Conservation (phyloP, 2,888 invertebrate species). For the Pyrgus malvae region DNA sequence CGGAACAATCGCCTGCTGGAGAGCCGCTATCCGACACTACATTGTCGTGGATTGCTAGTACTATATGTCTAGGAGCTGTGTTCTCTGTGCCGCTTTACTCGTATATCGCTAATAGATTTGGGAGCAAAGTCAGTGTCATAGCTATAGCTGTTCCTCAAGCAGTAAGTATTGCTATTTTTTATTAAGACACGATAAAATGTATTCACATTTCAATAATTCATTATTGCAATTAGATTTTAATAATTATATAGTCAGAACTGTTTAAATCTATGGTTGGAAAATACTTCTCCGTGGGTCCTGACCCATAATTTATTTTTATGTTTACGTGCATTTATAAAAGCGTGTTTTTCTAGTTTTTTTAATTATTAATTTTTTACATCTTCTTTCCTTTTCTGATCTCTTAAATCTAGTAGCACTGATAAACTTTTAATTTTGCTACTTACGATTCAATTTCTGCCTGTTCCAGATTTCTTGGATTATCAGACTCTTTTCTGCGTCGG, state of each 20-base stretch:
- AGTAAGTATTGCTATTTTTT: conserved; percentile 42
- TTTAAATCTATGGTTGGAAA: no score
- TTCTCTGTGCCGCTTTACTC: conserved; percentile 62
- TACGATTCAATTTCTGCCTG: neutral
- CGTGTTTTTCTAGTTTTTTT: no score
- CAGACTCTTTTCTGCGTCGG: conserved; percentile 46
- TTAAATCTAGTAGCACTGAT: no score
- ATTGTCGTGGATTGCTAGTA: conserved; percentile 70
- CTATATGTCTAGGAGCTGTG: conserved; percentile 53
- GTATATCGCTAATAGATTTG: conserved; percentile 59
- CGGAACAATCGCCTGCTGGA: conserved; percentile 49
- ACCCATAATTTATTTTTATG: no score
- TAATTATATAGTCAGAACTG: no score
- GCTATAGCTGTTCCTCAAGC: conserved; percentile 66
- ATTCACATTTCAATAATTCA: no score
- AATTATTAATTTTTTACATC: no score
- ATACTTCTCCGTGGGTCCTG: no score
- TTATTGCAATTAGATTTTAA: no score
- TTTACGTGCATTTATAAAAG: no score
- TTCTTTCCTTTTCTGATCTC: no score
- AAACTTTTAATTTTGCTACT: no score
- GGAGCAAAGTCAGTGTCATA: conserved; percentile 65
- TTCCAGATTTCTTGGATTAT: conserved; percentile 60
- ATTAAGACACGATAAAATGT: neutral
- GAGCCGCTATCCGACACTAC: conserved; percentile 56